Evolutionary conservation across 2,888 invertebrate species (phyloP), one percentile per base, ranked within the genome.

Genomic region (Pachliopta kotzebuea): DNA sequence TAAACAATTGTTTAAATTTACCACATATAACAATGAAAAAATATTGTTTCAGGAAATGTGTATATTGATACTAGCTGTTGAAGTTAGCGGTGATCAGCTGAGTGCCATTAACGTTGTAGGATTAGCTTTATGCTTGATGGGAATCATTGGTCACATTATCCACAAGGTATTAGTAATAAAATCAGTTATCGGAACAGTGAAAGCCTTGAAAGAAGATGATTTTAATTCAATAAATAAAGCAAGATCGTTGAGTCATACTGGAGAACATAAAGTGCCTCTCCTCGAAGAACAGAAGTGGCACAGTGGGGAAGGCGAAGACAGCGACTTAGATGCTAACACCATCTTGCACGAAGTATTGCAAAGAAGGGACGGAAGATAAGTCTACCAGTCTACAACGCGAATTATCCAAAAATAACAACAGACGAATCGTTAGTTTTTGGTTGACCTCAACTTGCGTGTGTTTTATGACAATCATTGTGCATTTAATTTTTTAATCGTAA

Each of bases 11-110:
- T 37, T 14, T 37, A 37, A 37, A 37, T 14, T 14, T 37, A 18
- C 45, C 4, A 18, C 8, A 45, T n/a, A 45, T 8, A 7, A 45
- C 14, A 37, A 37, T 37, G 37, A 37, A 21, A 21, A 29, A 29
- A 52, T 45, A 50, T 63, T 60, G 70, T 93, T 93, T 18, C 87
- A 98, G 98, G 99, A 99, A 93, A 95, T 99, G 79, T 96, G 96
- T 79, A 98, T 98, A 69, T 91, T 99, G 73, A 94, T 96, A 56
- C 88, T 99, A 73, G 99, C 99, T 0, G 96, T 98, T 60, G 93
- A 95, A 77, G 94, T 96, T 74, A 97, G 96, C 76, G 97, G 97
- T 11, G 99, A 99, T 81, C 93, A 94, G 76, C 93, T 99, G 79
- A 96, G 95, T 66, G 79, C 92, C 4, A 88, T 98, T 62, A 99